These are phyloP conservation scores for Distichodus sexfasciatus DNA, from an alignment of 2,797 vertebrate genomes.

Conservation along the genomic window DNA sequence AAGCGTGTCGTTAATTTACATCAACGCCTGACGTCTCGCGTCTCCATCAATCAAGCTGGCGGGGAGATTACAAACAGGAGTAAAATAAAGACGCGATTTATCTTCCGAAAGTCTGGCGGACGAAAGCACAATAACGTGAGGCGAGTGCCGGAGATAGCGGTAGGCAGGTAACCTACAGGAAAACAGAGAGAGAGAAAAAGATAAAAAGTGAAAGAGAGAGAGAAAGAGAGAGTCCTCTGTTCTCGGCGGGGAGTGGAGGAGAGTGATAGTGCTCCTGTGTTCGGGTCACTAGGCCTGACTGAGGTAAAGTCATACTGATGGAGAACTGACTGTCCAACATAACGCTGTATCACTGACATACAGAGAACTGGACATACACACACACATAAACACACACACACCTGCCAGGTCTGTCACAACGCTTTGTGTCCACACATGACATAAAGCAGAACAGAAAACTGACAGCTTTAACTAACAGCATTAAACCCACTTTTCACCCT, in stretches of 20 bases:
- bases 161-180: conserved; percentile 17
- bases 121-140: conserved; percentile 12
- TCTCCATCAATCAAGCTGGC: not conserved
- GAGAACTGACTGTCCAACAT: conserved; percentile 46
- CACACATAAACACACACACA: conserved; percentile 24
- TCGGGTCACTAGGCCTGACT: conserved; percentile 53
- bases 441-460: not conserved
- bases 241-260: conserved; percentile 45
- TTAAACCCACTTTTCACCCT: too few relatives aligned
- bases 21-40: not conserved
- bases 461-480: not conserved
- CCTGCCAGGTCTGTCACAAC: conserved; percentile 34
- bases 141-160: not conserved
- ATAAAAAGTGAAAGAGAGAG: conserved; percentile 1
- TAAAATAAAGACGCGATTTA: not conserved
- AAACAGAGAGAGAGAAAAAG: not conserved
- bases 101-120: conserved; percentile 20
- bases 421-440: not conserved
- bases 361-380: conserved; percentile 15
- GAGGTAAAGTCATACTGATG: conserved; percentile 53
- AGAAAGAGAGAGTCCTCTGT: conserved; percentile 12
- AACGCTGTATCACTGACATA: conserved; percentile 24
- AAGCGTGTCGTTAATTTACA: not conserved
- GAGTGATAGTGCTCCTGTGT: conserved; percentile 50
- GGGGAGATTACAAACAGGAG: conserved; percentile 4